These are phyloP conservation scores for Melanotus villosus DNA, from an alignment of 2,888 invertebrate genomes.

Conservation along the genomic window DNA sequence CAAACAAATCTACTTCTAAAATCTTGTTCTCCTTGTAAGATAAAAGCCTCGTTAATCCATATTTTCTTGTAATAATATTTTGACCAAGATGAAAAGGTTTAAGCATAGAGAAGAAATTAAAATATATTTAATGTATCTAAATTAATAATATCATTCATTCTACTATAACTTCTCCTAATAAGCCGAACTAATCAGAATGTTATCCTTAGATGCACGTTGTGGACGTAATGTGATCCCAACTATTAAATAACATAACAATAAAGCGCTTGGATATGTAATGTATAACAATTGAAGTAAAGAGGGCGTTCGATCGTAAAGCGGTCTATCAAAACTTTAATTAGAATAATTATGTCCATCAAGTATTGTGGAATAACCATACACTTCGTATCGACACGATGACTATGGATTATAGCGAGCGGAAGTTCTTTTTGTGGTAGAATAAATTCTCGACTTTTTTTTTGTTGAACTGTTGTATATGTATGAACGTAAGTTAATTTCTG, in stretches of 20 bases:
- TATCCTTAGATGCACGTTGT: slow-evolving; percentile 22
- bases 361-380: not conserved
- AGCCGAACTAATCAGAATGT: slow-evolving; percentile 17
- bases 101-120: too few species aligned
- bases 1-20: too few species aligned
- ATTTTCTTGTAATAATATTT: too few species aligned
- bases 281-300: slow-evolving; percentile 13
- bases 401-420: not conserved
- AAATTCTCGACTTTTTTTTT: too few species aligned
- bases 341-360: slow-evolving; percentile 17
- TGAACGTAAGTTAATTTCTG: too few species aligned
- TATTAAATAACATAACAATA: slow-evolving; percentile 12
- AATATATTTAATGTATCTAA: not conserved
- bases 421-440: too few species aligned
- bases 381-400: slow-evolving; percentile 5
- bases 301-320: slow-evolving; percentile 17
- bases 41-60: too few species aligned
- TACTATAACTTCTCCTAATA: slow-evolving; percentile 9
- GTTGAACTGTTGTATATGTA: too few species aligned
- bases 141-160: not conserved
- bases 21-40: too few species aligned
- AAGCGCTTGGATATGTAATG: slow-evolving; percentile 16
- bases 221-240: slow-evolving; percentile 5
- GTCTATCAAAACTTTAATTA: slow-evolving; percentile 22
- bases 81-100: too few species aligned